A percentile compares a stretch with the other conserved stretches of the same genome.
Evolutionary conservation across 2,888 invertebrate genomes (phyloP).

Genomic region (Penaeus monodon): DNA sequence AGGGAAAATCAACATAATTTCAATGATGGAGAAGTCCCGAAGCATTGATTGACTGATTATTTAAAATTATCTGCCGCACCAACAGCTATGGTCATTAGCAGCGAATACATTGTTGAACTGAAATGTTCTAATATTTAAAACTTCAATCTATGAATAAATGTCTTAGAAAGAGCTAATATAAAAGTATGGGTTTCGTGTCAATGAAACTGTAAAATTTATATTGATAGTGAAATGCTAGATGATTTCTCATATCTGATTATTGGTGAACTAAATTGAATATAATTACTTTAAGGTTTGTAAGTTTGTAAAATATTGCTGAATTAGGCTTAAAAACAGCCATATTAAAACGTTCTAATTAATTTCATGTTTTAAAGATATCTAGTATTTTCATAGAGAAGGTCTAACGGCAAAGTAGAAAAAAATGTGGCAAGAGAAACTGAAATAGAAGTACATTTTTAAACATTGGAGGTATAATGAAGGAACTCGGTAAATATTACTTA

Average conservation of each 20-base stretch:
- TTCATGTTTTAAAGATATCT: too few species aligned
- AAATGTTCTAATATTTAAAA: too few species aligned
- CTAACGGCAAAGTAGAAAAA: too few species aligned
- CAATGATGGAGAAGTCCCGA: neutral
- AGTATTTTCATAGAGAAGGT: too few species aligned
- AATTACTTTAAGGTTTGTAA: too few species aligned
- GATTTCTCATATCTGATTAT: neutral
- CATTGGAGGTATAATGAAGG: conserved; percentile 71
- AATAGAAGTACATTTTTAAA: conserved; percentile 67
- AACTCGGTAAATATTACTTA: conserved; percentile 75
- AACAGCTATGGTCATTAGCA: too few species aligned
- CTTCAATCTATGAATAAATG: too few species aligned
- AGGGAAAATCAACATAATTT: neutral
- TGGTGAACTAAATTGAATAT: too few species aligned
- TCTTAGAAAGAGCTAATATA: neutral
- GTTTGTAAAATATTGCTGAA: neutral
- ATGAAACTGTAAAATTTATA: neutral
- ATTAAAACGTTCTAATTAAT: neutral
- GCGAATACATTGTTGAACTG: too few species aligned
- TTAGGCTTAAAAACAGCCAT: neutral
- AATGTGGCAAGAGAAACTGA: too few species aligned
- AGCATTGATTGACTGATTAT: too few species aligned
- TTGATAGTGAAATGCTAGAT: neutral
- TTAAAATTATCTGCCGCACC: too few species aligned
- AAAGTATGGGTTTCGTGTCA: neutral